phyloP scores from a whole-genome alignment of 1,140 invertebrate genomes.

The Subanguina moxae region DNA sequence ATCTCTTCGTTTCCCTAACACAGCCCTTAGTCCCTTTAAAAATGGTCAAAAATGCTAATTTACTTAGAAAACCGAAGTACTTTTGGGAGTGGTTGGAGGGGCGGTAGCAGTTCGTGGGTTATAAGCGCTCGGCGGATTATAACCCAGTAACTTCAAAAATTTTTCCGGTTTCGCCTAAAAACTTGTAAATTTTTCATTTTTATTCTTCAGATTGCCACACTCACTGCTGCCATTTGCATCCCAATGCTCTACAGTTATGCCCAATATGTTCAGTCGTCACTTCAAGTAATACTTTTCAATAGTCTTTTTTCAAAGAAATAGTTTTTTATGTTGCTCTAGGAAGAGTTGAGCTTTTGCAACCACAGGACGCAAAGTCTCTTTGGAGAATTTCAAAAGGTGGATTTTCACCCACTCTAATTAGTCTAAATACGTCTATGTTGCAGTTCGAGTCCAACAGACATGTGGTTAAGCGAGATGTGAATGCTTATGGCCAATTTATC shows the following conservation, averaged over 20 bases:
- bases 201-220: conserved; percentile 27
- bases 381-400: not conserved
- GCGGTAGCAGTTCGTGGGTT: too few species aligned
- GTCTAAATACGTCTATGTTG: not conserved
- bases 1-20: too few species aligned
- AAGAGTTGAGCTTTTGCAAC: not conserved
- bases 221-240: conserved; percentile 44
- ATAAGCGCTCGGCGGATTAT: too few species aligned
- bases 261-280: conserved; percentile 46
- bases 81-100: too few species aligned
- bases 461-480: conserved; percentile 1
- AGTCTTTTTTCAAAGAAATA: not conserved
- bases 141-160: too few species aligned
- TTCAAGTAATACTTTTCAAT: conserved; percentile 31
- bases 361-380: not conserved
- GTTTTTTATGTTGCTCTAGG: not conserved
- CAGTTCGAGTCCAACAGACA: not conserved
- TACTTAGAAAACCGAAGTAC: too few species aligned
- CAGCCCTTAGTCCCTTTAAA: too few species aligned
- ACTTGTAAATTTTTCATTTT: too few species aligned
- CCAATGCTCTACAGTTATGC: conserved; percentile 51
- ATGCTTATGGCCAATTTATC: conserved; percentile 2
- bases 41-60: too few species aligned
- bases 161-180: too few species aligned
- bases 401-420: not conserved